Conservation (phyloP, 1,140 invertebrate genomes). For the Zaprionus capensis region DNA sequence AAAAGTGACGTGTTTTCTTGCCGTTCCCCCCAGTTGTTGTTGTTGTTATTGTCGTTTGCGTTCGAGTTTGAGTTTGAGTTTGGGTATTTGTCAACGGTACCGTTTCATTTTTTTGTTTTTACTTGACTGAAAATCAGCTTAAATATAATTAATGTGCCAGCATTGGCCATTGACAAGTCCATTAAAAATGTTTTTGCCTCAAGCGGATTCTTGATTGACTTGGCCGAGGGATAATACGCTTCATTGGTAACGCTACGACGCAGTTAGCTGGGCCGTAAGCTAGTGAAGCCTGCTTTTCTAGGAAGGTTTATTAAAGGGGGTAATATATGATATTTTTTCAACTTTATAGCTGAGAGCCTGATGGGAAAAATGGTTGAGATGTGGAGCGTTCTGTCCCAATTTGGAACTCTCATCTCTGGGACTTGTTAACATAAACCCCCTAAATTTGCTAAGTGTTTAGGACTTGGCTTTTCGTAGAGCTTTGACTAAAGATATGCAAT, state of each 20-base stretch:
- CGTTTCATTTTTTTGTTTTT: conserved; percentile 29
- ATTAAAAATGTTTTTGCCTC: conserved; percentile 63
- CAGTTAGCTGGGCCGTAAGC: not conserved
- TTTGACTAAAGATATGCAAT: no score
- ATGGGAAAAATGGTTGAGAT: not conserved
- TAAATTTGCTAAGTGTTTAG: not conserved
- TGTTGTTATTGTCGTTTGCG: conserved; percentile 12
- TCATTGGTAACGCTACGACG: not conserved
- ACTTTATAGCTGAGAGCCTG: not conserved
- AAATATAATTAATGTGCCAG: conserved; percentile 80
- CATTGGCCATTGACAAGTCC: conserved; percentile 80
- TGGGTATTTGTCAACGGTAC: conserved; percentile 66
- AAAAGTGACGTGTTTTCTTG: conserved; percentile 59
- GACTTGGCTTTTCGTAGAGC: no score
- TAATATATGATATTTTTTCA: not conserved
- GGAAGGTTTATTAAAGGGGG: not conserved
- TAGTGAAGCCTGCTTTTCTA: not conserved
- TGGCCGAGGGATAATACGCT: conserved; percentile 13
- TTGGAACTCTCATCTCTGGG: not conserved
- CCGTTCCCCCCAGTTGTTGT: conserved; percentile 12
- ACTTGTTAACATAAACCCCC: not conserved
- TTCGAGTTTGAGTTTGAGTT: not conserved
- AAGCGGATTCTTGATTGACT: conserved; percentile 36
- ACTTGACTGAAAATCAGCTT: conserved; percentile 72
- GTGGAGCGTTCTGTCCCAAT: not conserved